phyloP scores from a whole-genome alignment of 2,797 vertebrate genomes.

The Squalus acanthias region DNA sequence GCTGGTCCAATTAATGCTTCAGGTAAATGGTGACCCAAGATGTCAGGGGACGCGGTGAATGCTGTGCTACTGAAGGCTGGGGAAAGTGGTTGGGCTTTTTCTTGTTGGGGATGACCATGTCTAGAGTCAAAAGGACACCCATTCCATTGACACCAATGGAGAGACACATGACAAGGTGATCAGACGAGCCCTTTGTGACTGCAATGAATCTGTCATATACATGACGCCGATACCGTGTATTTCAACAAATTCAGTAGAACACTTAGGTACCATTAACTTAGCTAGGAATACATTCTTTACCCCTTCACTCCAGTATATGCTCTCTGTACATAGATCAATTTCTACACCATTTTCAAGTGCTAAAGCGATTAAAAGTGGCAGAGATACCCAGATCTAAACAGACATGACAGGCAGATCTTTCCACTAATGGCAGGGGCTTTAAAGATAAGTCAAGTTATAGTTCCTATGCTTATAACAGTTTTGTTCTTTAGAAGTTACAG shows the following conservation, averaged over 20 bases:
- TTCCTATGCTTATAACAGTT: too few relatives aligned
- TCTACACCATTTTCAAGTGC: background rate
- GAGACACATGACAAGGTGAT: too few relatives aligned
- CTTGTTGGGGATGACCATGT: background rate
- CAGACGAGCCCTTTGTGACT: background rate
- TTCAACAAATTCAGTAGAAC: background rate
- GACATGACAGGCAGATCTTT: too few relatives aligned
- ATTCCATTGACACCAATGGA: too few relatives aligned
- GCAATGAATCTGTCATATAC: background rate
- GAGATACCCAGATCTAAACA: too few relatives aligned
- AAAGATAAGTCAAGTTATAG: background rate
- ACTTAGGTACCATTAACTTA: background rate
- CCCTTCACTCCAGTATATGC: background rate
- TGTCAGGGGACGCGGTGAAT: background rate
- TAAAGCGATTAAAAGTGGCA: background rate
- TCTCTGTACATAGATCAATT: background rate
- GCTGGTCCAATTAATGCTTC: background rate
- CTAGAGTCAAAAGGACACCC: background rate
- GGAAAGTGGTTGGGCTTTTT: background rate
- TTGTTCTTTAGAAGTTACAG: background rate
- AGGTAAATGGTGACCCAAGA: background rate
- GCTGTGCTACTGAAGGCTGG: background rate
- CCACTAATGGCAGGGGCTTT: background rate
- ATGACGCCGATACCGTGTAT: background rate
- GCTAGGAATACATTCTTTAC: background rate